Percentiles rank a stretch among this genome's conserved stretches.
phyloP scores from a whole-genome alignment of 2,797 vertebrate genomes.

The Sparus aurata region DNA sequence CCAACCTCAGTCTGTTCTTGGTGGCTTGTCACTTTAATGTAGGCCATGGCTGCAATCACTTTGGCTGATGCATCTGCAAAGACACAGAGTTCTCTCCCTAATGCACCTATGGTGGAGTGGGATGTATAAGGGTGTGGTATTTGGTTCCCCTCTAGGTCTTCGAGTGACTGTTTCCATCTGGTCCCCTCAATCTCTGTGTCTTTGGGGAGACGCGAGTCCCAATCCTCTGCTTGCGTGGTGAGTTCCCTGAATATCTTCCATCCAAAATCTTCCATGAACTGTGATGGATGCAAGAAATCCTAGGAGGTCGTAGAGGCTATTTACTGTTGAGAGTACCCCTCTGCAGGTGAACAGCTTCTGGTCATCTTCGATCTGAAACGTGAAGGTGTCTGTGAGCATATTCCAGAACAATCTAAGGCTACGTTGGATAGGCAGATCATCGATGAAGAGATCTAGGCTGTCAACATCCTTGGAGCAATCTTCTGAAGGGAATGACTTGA shows the following conservation, averaged over 20 bases:
- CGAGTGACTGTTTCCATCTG: background rate
- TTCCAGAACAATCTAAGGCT: slow-evolving; percentile 17
- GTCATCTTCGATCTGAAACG: background rate
- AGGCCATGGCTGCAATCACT: background rate
- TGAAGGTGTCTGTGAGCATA: background rate
- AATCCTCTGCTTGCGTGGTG: background rate
- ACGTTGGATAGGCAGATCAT: background rate
- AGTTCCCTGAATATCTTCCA: slow-evolving; percentile 8
- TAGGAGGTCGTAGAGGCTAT: background rate
- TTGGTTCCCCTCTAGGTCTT: slow-evolving; percentile 2
- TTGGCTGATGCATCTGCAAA: background rate
- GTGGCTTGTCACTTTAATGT: background rate
- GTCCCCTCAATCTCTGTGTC: background rate
- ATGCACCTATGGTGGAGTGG: background rate
- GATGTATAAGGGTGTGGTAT: background rate
- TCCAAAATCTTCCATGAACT: background rate
- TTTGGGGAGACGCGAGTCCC: background rate
- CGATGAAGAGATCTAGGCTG: background rate
- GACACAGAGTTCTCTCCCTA: background rate
- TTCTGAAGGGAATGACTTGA: slow-evolving; percentile 3
- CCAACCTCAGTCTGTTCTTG: background rate
- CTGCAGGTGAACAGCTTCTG: slow-evolving; percentile 19
- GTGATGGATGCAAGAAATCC: slow-evolving; percentile 11
- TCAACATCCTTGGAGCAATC: background rate
- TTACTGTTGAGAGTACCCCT: slow-evolving; percentile 1